These are phyloP conservation scores for Neostethus bicornis DNA, from an alignment of 2,797 vertebrate genomes.

Conservation along the genomic window DNA sequence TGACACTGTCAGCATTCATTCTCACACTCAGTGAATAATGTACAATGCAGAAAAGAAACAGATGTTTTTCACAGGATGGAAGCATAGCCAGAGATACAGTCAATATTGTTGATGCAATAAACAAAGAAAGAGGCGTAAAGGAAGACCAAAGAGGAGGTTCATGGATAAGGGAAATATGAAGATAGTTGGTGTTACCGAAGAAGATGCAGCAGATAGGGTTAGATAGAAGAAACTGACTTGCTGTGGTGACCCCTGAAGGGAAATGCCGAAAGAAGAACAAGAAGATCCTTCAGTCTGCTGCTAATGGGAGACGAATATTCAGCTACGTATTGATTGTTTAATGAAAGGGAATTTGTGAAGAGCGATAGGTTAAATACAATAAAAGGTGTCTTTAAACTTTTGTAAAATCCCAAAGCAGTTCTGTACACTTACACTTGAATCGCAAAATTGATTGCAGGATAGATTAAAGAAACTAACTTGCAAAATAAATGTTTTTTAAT, in stretches of 20 bases:
- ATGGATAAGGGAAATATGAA: too few relatives aligned
- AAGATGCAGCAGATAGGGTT: too few relatives aligned
- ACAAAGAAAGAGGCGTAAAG: too few relatives aligned
- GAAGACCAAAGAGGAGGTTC: too few relatives aligned
- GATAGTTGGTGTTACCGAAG: too few relatives aligned
- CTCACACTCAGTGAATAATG: neutral
- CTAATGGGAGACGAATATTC: slow-evolving; percentile 3
- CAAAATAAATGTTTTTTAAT: neutral
- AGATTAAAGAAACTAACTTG: neutral
- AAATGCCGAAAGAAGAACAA: too few relatives aligned
- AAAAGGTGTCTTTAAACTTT: slow-evolving; percentile 33
- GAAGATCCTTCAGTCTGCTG: neutral
- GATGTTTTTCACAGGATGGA: neutral
- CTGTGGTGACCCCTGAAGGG: too few relatives aligned
- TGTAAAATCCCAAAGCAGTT: slow-evolving; percentile 15
- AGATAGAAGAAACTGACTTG: too few relatives aligned
- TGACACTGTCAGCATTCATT: neutral
- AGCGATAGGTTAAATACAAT: slow-evolving; percentile 13
- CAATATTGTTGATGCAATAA: slow-evolving; percentile 5
- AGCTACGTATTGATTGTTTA: slow-evolving; percentile 14
- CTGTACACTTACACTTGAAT: neutral
- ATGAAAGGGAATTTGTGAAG: slow-evolving; percentile 2
- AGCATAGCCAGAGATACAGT: neutral
- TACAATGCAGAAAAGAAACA: neutral
- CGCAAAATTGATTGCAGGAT: neutral